Base-by-base conservation (phyloP, 2,888 invertebrate species). In the Hofmannophila pseudospretella region DNA sequence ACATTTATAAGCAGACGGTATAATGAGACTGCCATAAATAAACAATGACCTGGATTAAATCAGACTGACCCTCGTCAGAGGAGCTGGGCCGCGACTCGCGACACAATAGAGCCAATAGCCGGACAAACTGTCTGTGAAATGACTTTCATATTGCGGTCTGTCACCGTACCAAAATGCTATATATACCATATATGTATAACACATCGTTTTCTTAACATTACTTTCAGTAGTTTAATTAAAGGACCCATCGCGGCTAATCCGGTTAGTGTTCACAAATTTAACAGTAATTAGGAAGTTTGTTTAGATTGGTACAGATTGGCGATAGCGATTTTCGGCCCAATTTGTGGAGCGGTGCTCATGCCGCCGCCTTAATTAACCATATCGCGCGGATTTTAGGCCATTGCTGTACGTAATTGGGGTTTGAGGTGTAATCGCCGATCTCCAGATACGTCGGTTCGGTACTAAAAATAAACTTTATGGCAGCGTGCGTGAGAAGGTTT, bases 401-500 rank as follows among this genome's bases (percentile, higher is more conserved):
- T 60, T 58, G 63, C 58, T 65, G 54, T 59, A 52, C 59, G 72
- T 81, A 79, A 79, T 80, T 76, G 69, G 63, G 58, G 68, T 61
- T 65, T 61, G 51, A 59, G 66, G 60, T 64, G 55, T 77, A 72
- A 78, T 75, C 67, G 67, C 49, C 65, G 71, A 80, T 82, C 67
- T 67, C 62, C 58, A 71, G 80, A 78, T 77, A 76, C 61, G 67
- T 67, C 56, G 58, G 58, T 63, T 38, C 53, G 49, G 39, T 53
- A 62, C 81, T 72, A 76, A 82, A 80, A 84, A 84, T 82, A 79
- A 70, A 72, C 63, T 75, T 77, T 74, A 75, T 77, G 55, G 69
- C 73, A 60, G 65, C 67, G 75, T 81, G 84, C 79, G 78, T 78
- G 74, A 71, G 67, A 67, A 68, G 65, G 70, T 64, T 70, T 62